phyloP scores from a whole-genome alignment of 2,888 invertebrate genomes.

The Hypselothyrea guttata region DNA sequence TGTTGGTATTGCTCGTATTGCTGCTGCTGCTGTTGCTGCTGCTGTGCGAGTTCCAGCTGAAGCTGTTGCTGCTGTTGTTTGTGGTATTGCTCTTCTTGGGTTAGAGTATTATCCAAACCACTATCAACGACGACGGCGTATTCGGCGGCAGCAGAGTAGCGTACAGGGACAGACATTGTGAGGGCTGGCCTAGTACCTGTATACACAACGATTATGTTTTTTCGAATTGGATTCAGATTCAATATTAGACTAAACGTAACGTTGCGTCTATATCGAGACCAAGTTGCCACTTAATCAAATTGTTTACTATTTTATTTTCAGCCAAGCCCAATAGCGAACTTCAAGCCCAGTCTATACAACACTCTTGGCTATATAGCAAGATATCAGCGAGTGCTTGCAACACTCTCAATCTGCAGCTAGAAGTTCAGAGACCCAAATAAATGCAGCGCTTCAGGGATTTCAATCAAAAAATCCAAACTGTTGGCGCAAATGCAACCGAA shows the following conservation, averaged over 20 bases:
- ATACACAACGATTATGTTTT: conserved; percentile 53
- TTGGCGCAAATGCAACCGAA: conserved; percentile 69
- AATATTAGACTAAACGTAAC: conserved; percentile 40
- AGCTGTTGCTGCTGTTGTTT: conserved; percentile 68
- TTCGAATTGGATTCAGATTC: conserved; percentile 32
- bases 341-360: too few species aligned
- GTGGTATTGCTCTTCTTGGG: conserved; percentile 81
- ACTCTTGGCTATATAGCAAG: conserved; percentile 25
- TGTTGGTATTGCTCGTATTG: conserved; percentile 56
- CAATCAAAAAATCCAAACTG: conserved; percentile 35
- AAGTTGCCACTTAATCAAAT: conserved; percentile 50
- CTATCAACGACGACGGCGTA: conserved; percentile 82
- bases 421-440: conserved; percentile 50
- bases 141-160: conserved; percentile 83
- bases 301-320: conserved; percentile 79
- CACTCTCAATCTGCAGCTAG: conserved; percentile 76
- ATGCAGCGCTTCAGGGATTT: conserved; percentile 66
- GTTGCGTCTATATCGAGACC: conserved; percentile 55
- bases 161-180: conserved; percentile 83
- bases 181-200: conserved; percentile 83
- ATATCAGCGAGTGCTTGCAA: conserved; percentile 62
- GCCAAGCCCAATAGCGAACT: too few species aligned
- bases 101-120: conserved; percentile 81
- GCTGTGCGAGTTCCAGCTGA: conserved; percentile 42
- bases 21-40: conserved; percentile 34